Conservation (phyloP, 2,888 invertebrate species). For the Limnephilus marmoratus region DNA sequence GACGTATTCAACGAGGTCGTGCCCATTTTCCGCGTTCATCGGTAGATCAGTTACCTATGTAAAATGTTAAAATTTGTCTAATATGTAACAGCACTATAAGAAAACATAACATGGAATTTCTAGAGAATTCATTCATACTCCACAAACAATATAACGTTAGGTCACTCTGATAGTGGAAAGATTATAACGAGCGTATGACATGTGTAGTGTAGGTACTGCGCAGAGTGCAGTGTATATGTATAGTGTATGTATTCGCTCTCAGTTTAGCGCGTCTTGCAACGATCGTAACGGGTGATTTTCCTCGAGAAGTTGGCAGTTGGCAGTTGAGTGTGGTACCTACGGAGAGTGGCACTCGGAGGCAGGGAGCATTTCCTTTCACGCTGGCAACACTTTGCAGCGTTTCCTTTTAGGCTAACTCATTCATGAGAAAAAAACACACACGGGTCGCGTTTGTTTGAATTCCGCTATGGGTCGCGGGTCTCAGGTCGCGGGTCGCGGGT, state of each 20-base stretch:
- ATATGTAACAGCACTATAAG: not conserved
- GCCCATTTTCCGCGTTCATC: not conserved
- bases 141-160: not conserved
- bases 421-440: conserved; percentile 55
- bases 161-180: conserved; percentile 2
- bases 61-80: not conserved
- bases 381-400: conserved; percentile 31
- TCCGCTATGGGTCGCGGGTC: conserved; percentile 63
- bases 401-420: conserved; percentile 54
- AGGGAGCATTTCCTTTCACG: conserved; percentile 27
- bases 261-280: not conserved
- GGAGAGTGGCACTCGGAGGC: conserved; percentile 58
- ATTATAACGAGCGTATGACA: not conserved
- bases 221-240: not conserved
- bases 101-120: not conserved
- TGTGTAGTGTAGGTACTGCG: not conserved
- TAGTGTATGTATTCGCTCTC: not conserved
- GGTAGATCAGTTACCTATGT: not conserved
- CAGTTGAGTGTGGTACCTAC: not conserved
- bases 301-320: conserved; percentile 21
- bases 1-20: not conserved
- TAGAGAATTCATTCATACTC: not conserved
- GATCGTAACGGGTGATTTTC: not conserved
- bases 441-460: conserved; percentile 45
- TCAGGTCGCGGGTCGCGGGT: conserved; percentile 5